phyloP scores from a whole-genome alignment of 1,140 invertebrate genomes.

The Heliconius melpomene region DNA sequence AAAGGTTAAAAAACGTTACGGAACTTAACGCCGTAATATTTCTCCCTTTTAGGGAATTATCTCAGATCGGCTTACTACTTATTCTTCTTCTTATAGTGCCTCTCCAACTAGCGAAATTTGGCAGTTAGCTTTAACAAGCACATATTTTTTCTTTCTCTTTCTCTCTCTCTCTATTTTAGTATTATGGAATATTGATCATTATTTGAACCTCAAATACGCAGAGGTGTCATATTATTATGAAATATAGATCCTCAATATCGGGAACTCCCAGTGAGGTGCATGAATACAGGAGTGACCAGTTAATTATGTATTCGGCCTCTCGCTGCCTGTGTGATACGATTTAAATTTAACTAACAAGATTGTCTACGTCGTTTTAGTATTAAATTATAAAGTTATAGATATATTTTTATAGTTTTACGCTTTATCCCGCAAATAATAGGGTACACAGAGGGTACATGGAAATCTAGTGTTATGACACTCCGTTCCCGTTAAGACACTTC shows the following conservation, averaged over 20 bases:
- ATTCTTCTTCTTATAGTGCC: too few relatives aligned
- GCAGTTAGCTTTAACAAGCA: too few relatives aligned
- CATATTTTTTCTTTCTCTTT: too few relatives aligned
- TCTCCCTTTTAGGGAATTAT: neutral
- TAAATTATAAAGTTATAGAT: conserved; percentile 14
- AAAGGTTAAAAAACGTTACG: too few relatives aligned
- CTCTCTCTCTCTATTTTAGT: too few relatives aligned
- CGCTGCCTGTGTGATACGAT: conserved; percentile 8
- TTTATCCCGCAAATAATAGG: too few relatives aligned
- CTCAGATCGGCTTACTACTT: neutral
- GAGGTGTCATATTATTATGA: conserved; percentile 6
- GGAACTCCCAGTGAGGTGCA: conserved; percentile 20
- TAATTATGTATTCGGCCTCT: conserved; percentile 24
- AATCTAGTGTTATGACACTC: too few relatives aligned
- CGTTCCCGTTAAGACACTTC: too few relatives aligned
- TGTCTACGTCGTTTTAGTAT: conserved; percentile 16
- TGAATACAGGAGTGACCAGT: conserved; percentile 19
- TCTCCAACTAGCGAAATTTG: too few relatives aligned
- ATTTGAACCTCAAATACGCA: neutral
- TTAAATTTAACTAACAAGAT: conserved; percentile 24
- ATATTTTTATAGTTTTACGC: neutral
- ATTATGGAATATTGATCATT: neutral
- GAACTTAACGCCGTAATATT: neutral
- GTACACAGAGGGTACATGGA: too few relatives aligned
- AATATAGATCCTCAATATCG: conserved; percentile 21